Percentiles rank a stretch among this genome's conserved stretches.
phyloP scores from a whole-genome alignment of 2,113 vertebrate species.

The Ariopsis seemanni region DNA sequence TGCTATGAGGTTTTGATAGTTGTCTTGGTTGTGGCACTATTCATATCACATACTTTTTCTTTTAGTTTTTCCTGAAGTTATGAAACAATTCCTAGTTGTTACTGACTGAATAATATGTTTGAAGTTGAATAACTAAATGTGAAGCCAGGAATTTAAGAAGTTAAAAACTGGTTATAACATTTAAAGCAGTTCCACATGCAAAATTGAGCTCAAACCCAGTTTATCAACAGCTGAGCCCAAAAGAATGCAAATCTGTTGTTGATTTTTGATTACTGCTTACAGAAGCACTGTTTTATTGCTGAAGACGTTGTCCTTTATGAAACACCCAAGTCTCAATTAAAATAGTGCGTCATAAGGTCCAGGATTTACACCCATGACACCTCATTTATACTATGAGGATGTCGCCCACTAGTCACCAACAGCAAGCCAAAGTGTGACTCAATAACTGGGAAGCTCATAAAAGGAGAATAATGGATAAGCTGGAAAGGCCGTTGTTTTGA shows the following conservation, averaged over 20 bases:
- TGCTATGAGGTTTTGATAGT: background rate
- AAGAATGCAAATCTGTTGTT: background rate
- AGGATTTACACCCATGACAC: background rate
- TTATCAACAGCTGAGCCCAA: background rate
- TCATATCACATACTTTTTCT: background rate
- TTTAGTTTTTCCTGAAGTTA: background rate
- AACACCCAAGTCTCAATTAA: background rate
- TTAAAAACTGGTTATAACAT: background rate
- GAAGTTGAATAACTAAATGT: background rate
- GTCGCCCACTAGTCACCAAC: constrained; percentile 3
- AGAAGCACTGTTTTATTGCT: background rate
- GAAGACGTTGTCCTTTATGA: background rate
- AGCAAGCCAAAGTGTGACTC: constrained; percentile 38
- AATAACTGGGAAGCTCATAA: constrained; percentile 33
- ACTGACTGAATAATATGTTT: background rate
- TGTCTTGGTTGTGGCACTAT: background rate
- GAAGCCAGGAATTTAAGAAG: background rate
- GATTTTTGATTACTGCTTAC: background rate
- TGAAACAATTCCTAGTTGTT: background rate
- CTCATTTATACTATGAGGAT: constrained; percentile 23
- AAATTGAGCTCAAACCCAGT: background rate
- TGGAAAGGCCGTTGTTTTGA: constrained; percentile 36
- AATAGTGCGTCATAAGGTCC: background rate
- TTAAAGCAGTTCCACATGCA: background rate
- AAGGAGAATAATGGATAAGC: constrained; percentile 36